phyloP scores from a whole-genome alignment of 2,797 vertebrate species.

The Dallia pectoralis region DNA sequence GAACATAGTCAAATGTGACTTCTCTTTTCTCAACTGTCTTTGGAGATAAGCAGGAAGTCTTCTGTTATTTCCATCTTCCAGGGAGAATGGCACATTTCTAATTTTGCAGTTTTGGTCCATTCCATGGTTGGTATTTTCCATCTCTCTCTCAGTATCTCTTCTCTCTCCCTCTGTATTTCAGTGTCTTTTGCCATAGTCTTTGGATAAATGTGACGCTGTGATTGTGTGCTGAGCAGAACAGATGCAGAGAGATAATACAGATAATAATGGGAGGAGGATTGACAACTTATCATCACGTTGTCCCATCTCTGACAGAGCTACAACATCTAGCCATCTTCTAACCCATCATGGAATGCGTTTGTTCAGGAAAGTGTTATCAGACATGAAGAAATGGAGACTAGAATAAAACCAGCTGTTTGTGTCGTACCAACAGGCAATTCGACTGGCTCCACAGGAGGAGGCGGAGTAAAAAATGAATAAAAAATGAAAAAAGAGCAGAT shows the following conservation, averaged over 20 bases:
- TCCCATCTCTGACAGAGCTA: slow-evolving; percentile 30
- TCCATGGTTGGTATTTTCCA: slow-evolving; percentile 20
- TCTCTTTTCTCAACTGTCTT: slow-evolving; percentile 59
- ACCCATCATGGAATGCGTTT: slow-evolving; percentile 24
- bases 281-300: slow-evolving; percentile 23
- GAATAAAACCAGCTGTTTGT: slow-evolving; percentile 19
- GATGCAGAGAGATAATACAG: slow-evolving; percentile 18
- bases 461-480: slow-evolving; percentile 29
- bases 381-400: slow-evolving; percentile 20
- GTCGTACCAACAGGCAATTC: slow-evolving; percentile 65
- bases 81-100: slow-evolving; percentile 46
- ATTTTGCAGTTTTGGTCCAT: slow-evolving; percentile 43
- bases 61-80: slow-evolving; percentile 41
- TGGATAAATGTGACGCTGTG: slow-evolving; percentile 37
- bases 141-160: slow-evolving; percentile 29
- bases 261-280: slow-evolving; percentile 13
- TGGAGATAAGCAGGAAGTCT: slow-evolving; percentile 55
- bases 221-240: slow-evolving; percentile 29
- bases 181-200: slow-evolving; percentile 37
- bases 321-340: slow-evolving; percentile 7
- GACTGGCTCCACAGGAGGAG: slow-evolving; percentile 54
- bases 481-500: slow-evolving; percentile 25
- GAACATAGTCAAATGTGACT: slow-evolving; percentile 37
- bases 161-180: slow-evolving; percentile 25
- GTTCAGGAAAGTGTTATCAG: slow-evolving; percentile 27